Conservation (phyloP, 2,113 vertebrate species). For the Phocoena sinus region DNA sequence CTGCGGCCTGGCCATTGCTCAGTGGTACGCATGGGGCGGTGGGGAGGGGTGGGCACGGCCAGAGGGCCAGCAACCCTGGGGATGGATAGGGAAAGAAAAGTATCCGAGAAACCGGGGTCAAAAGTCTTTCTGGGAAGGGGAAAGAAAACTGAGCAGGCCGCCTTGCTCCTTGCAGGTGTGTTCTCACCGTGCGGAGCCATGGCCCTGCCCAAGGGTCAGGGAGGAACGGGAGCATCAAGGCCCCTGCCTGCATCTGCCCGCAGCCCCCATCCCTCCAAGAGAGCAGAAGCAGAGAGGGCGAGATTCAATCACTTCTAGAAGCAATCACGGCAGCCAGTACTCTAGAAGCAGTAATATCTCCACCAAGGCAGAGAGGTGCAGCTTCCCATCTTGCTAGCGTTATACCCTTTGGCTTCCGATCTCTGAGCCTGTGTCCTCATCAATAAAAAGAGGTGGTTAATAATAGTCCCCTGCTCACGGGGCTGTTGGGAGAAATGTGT, state of each 20-base stretch:
- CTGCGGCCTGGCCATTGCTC: not conserved
- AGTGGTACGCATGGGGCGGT: not conserved
- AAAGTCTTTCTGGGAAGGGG: slow-evolving; percentile 61
- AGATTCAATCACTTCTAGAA: not conserved
- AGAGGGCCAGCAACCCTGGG: slow-evolving; percentile 30
- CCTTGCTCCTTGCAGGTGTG: not conserved
- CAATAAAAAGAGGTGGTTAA: not conserved
- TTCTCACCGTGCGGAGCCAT: not conserved
- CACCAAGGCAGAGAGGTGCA: not conserved
- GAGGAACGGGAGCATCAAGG: rapidly evolving
- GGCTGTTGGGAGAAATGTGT: not conserved
- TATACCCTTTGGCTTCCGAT: rapidly evolving
- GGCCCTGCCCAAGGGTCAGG: not conserved
- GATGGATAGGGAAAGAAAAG: slow-evolving; percentile 43
- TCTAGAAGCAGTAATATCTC: not conserved
- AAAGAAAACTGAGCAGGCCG: slow-evolving; percentile 15
- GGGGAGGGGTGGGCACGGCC: slow-evolving; percentile 23
- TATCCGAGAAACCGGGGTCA: slow-evolving; percentile 43
- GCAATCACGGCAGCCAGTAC: not conserved
- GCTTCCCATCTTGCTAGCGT: not conserved
- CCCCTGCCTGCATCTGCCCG: not conserved
- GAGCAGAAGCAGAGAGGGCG: not conserved
- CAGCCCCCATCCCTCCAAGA: not conserved
- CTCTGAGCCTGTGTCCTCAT: not conserved
- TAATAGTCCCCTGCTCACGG: rapidly evolving